Evolutionary conservation across 2,888 invertebrate genomes (phyloP), one percentile per base, ranked within the genome.

Genomic region (Ormyrus pomaceus): DNA sequence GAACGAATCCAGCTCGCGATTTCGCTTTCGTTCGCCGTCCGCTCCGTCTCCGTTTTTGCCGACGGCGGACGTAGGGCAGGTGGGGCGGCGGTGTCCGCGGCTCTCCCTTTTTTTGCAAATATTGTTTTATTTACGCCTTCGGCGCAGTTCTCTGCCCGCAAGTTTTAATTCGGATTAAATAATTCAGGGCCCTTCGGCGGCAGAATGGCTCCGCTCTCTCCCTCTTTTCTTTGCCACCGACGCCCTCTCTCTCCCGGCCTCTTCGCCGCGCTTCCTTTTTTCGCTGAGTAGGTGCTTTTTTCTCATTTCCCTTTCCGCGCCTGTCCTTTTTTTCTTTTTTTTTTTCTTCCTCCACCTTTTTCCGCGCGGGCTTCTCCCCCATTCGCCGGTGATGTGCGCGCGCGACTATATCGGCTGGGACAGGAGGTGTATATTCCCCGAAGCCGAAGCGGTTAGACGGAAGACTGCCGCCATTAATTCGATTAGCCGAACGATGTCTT

Each of bases 161-260:
- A 50, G 10, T 8, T 64, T 72, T 13, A 64, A 62, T 64, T 72
- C 51, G 2, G 45, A 55, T 72, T 61, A 13, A 34, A 72, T 72
- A 8, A 72, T 72, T 72, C 53, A 72, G 62, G 19, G 19, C 19
- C 53, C 45, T 11, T 53, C 13, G 59, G n/a, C 51, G 50, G 34
- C 11, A 6, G 11, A 50, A 34, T 53, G 50, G 6, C n/a, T 8
- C n/a, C 6, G 9, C 59, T 50, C 51, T 8, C 34, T 2, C 19
- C 19, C 19, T 19, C 19, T 19, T 19, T 19, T 19, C 19, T 19
- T 19, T 2, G 2, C 19, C 19, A 19, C 1, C 19, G 19, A 1
- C 19, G 19, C 19, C 19, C 19, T 19, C 19, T 34, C 19, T 19
- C 19, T 34, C 58, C 45, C 58, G 56, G 5, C 11, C 62, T 19